A percentile compares a stretch with the other conserved stretches of the same genome.
phyloP scores from a whole-genome alignment of 2,113 vertebrate species.

The Circaetus gallicus region DNA sequence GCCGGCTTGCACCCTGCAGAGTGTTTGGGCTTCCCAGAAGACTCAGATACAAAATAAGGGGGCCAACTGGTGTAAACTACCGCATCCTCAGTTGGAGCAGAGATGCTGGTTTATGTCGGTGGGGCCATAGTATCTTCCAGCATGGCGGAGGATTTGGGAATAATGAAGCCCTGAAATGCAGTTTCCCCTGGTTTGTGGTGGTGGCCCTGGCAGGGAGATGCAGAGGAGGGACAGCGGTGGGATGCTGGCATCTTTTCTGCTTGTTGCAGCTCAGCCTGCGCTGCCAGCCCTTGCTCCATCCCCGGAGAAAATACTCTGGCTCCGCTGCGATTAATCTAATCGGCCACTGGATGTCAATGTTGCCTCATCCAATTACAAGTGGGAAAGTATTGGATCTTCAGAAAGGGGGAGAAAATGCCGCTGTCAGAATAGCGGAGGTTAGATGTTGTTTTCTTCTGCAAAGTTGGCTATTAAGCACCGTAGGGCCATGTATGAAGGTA shows the following conservation, averaged over 20 bases:
- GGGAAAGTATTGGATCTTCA: not conserved
- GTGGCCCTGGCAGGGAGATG: not conserved
- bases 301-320: not conserved
- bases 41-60: fast-evolving
- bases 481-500: not conserved
- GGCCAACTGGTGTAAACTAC: not conserved
- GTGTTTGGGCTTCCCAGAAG: not conserved
- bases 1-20: not conserved
- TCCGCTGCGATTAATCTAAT: slow-evolving; percentile 70
- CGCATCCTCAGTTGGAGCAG: not conserved
- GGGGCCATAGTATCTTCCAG: fast-evolving
- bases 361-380: slow-evolving; percentile 67
- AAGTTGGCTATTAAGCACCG: not conserved
- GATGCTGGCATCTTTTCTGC: not conserved
- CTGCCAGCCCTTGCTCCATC: not conserved
- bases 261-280: fast-evolving
- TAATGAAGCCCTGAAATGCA: fast-evolving
- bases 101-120: not conserved
- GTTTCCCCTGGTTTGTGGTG: not conserved
- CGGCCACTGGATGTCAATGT: slow-evolving; percentile 81
- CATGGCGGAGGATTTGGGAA: not conserved
- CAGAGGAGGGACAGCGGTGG: not conserved
- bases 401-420: not conserved
- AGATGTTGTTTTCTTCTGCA: not conserved
- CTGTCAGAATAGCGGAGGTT: not conserved